Percentiles rank a stretch among this genome's conserved stretches.
Evolutionary conservation across 2,797 vertebrate genomes (phyloP).

Genomic region (Chiloscyllium punctatum): DNA sequence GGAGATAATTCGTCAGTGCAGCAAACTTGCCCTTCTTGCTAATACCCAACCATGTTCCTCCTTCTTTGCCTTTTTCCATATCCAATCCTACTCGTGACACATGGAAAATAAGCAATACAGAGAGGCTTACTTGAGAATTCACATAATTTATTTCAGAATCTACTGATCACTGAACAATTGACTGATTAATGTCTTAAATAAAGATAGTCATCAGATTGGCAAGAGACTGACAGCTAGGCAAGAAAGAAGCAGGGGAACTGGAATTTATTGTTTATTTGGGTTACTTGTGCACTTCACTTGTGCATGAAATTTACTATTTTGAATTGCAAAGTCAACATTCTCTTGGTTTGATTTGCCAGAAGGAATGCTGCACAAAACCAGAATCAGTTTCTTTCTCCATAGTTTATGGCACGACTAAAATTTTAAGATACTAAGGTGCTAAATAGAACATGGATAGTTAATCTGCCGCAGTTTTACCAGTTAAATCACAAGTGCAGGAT

Average conservation of each 20-base stretch:
- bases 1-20: slow-evolving; percentile 89
- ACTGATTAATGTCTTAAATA: not conserved
- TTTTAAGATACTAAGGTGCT: not conserved
- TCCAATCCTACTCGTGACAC: slow-evolving; percentile 70
- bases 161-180: not conserved
- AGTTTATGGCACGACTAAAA: not conserved
- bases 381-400: not conserved
- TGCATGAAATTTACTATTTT: not conserved
- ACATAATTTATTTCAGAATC: not conserved
- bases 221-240: not conserved
- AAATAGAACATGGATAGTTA: not conserved
- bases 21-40: slow-evolving; percentile 82
- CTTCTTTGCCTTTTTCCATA: slow-evolving; percentile 85
- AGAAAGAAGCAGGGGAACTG: not conserved
- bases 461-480: not conserved
- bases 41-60: slow-evolving; percentile 92
- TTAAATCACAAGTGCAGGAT: not conserved
- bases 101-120: not conserved
- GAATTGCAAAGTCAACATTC: not conserved
- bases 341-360: not conserved
- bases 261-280: not conserved
- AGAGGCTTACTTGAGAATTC: not conserved
- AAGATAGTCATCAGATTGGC: not conserved
- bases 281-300: not conserved
- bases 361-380: not conserved